Evolutionary conservation across 2,113 vertebrate genomes (phyloP).

Genomic region (Panthera leo): DNA sequence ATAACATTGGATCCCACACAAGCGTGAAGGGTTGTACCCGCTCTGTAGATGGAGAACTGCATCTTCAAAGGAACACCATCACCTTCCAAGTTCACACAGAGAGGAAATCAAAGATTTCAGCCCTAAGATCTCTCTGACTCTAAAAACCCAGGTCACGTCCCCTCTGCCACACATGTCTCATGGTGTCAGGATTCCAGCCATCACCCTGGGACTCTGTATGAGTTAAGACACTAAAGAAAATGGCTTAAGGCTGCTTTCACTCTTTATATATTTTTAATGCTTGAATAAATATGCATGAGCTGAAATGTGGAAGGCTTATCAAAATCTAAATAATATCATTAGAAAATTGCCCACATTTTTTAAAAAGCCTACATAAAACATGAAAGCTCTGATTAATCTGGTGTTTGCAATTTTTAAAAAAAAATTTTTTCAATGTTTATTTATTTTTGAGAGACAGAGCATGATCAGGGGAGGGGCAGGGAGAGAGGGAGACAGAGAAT

Average conservation of each 20-base stretch:
- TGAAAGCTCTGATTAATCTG: neutral
- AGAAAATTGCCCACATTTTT: conserved; percentile 5
- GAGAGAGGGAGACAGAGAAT: too few relatives aligned
- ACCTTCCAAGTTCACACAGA: neutral
- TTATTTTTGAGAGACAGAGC: too few relatives aligned
- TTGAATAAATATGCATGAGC: conserved; percentile 18
- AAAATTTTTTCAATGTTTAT: too few relatives aligned
- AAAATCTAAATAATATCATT: conserved; percentile 25
- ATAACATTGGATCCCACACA: neutral
- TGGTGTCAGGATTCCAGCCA: neutral
- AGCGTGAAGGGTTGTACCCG: neutral
- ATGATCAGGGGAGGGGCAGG: too few relatives aligned
- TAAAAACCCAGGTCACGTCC: neutral
- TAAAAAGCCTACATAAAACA: neutral
- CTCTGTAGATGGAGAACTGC: neutral
- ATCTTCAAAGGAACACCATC: neutral
- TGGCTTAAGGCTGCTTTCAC: neutral
- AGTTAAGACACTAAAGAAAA: neutral
- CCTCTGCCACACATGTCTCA: neutral
- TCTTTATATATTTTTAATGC: conserved; percentile 27
- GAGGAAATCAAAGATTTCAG: neutral
- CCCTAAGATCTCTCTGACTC: neutral
- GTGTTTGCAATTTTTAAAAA: neutral
- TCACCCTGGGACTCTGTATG: neutral
- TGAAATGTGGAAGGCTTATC: neutral